Evolutionary conservation across 2,113 vertebrate species (phyloP).

Genomic region (Dascyllus trimaculatus): DNA sequence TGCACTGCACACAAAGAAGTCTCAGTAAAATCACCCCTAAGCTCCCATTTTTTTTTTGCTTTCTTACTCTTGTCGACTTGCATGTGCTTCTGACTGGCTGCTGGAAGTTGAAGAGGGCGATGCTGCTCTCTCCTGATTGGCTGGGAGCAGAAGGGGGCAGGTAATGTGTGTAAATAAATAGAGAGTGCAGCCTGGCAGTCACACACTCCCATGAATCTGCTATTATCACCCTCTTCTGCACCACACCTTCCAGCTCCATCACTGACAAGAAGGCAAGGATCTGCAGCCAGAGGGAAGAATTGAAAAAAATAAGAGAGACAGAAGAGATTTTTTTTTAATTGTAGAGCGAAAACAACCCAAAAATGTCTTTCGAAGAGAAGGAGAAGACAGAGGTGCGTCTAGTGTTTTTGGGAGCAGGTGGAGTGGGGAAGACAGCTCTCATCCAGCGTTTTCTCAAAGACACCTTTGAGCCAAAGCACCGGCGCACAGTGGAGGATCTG

Average conservation of each 20-base stretch:
- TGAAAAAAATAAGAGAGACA: no score
- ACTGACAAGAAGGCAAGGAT: not conserved
- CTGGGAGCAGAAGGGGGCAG: slow-evolving; percentile 39
- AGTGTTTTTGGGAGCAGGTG: slow-evolving; percentile 91
- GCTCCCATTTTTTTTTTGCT: not conserved
- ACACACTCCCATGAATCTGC: slow-evolving; percentile 49
- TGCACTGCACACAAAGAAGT: not conserved
- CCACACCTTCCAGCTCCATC: slow-evolving; percentile 11
- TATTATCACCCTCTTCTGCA: not conserved
- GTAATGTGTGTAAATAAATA: slow-evolving; percentile 71
- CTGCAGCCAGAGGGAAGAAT: not conserved
- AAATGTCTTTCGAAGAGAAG: slow-evolving; percentile 88
- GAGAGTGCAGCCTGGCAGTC: slow-evolving; percentile 33
- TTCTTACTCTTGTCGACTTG: slow-evolving; percentile 28
- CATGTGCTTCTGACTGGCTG: slow-evolving; percentile 60
- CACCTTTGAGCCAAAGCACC: slow-evolving; percentile 92
- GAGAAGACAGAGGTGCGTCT: slow-evolving; percentile 90
- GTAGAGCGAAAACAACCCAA: not conserved
- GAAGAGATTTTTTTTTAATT: not conserved
- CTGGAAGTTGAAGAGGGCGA: slow-evolving; percentile 27
- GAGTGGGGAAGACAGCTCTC: slow-evolving; percentile 92
- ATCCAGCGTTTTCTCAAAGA: slow-evolving; percentile 92
- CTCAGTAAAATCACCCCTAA: not conserved
- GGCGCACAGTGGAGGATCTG: slow-evolving; percentile 92
- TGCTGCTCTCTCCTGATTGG: slow-evolving; percentile 66